Base-by-base conservation (phyloP, 2,797 vertebrate species). In the Muscicapa striata region DNA sequence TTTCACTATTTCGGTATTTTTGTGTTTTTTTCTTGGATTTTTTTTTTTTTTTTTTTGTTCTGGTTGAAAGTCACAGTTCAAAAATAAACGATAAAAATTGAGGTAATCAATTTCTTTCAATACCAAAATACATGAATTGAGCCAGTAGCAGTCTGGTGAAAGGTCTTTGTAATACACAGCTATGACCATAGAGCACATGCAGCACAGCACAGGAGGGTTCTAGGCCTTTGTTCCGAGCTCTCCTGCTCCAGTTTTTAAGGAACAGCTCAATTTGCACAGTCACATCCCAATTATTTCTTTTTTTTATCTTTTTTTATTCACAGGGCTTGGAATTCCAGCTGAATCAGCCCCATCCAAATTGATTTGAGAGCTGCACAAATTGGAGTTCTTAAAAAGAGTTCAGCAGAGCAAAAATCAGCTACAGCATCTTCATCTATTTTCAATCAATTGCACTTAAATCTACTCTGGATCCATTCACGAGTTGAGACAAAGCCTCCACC, bases 81-180 rank as follows among this genome's bases (percentile, higher is more conserved):
- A 98, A 98, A 98, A 93, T 81, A 43, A 55, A 94, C 90, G 84
- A 77, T 73, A 63, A 78, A 80, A 87, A 97, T 98, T 95, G 98
- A 98, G 98, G 98, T 99, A 98, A 98, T 98, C 98, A 92, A 97
- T 96, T 98, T 85, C 72, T 98, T 93, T 96, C 97, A 77, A 97
- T 97, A 97, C 84, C 64, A 81, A 82, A 95, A 95, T 63, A 92
- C 69, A 94, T 91, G 69, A 94, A 91, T 94, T 86, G 90, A 97
- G 97, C 93, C 96, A 95, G 97, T 97, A 98, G 97, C 98, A 98
- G 98, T 98, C 98, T 98, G 99, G 99, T 99, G 99, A 99, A 99
- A 99, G 98, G 98, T 98, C 96, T 98, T 98, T 95, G 73, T 57
- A 84, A 96, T 69, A 95, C 94, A 97, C 84, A 92, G 95, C 94